Base-by-base conservation (phyloP, 2,888 invertebrate genomes). In the Ypsolopha scabrella region DNA sequence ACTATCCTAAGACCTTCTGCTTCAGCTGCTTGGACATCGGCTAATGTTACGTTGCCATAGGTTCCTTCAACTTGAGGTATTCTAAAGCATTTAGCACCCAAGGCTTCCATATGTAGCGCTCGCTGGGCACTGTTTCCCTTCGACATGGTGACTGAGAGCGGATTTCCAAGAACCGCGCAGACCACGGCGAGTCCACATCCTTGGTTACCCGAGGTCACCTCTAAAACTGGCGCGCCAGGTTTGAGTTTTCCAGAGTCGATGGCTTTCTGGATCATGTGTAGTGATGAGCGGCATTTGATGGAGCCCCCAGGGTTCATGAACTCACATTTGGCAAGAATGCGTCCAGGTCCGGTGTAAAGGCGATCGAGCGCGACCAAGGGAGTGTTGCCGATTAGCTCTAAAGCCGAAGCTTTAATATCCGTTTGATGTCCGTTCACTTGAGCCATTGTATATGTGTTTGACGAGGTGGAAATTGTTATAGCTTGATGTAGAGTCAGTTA, bases 241-340 rank as follows among this genome's bases (percentile, higher is more conserved):
- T 72, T 68, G 45, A 86, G 54, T 3, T 67, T 66, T 9, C 85
- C 83, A 11, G 62, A 64, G 34, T 66, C 66, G 2, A 61, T 53
- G 1, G 85, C 85, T 45, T 65, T 65, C 38, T 65, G 57, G 52
- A 86, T 74, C 85, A 85, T 85, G 53, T 73, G 65, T 47, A 83
- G 57, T 0, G 85, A 75, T 1, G 85, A 86, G 10, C 85, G 75
- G 52, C 76, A 76, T 67, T 86, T 86, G 38, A 86, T 72, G 1
- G 85, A 86, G 9, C 75, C 85, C 36, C 85, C 81, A 7, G 85
- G 85, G 51, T 83, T 86, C 82, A 82, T 85, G 54, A 78, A 85
- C 60, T 86, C 85, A 64, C 85, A 86, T 75, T 85, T 86, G 1
- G 72, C 85, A 43, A 86, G 60, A 53, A 86, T 74, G 24, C 85